Conservation (phyloP, 2,797 vertebrate species). For the Babyrousa celebensis region DNA sequence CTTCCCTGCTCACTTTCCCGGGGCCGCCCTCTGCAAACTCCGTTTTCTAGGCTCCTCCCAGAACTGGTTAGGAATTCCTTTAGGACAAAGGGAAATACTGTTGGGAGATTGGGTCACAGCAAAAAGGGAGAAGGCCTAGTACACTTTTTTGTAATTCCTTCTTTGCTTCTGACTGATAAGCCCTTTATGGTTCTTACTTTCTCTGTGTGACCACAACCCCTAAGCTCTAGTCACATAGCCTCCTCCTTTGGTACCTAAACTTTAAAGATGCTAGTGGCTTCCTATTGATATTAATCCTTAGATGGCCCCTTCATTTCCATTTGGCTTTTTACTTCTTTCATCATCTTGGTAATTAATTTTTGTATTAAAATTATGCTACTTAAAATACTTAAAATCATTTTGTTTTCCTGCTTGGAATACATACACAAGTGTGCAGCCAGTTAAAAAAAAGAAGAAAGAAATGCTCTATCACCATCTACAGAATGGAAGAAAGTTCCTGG, state of each 20-base stretch:
- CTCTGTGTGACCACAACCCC: not conserved
- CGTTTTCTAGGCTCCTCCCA: not conserved
- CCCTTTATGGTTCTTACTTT: not conserved
- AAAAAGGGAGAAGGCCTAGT: not conserved
- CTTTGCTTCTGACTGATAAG: not conserved
- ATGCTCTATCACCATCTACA: not conserved
- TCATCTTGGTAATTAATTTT: conserved; percentile 45
- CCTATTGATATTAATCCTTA: not conserved
- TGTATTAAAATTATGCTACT: not conserved
- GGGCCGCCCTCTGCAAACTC: not conserved
- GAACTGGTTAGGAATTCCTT: not conserved
- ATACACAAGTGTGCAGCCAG: not conserved
- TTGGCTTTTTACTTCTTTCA: conserved; percentile 38
- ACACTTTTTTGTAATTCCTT: not conserved
- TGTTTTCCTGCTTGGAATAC: not conserved
- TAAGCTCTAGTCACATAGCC: too few relatives aligned
- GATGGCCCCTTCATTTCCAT: not conserved
- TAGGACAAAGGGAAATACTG: not conserved
- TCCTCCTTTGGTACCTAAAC: not conserved
- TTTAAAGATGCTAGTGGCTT: not conserved
- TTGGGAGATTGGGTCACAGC: not conserved
- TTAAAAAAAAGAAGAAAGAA: not conserved
- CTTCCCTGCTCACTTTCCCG: not conserved
- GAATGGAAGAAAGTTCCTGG: not conserved
- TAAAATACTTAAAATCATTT: conserved; percentile 28